These are phyloP conservation scores for Carapus acus DNA, from an alignment of 2,797 vertebrate species.

Conservation along the genomic window DNA sequence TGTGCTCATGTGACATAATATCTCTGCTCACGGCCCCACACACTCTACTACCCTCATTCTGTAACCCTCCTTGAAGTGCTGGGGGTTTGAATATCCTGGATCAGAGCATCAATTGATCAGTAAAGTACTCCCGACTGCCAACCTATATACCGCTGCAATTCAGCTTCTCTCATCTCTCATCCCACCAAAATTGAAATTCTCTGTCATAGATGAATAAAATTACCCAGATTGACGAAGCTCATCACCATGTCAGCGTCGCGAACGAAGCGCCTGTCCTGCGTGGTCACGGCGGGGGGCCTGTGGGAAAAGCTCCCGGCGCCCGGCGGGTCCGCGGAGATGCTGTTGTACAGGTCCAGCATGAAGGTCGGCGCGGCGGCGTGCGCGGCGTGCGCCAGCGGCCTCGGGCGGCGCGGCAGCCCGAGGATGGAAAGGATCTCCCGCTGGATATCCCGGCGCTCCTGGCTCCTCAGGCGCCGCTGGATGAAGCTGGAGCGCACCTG, in stretches of 20 bases:
- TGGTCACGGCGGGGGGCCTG: conserved; percentile 78
- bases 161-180: too few species aligned
- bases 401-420: conserved; percentile 90
- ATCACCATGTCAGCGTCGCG: conserved; percentile 96
- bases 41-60: too few species aligned
- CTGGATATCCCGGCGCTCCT: conserved; percentile 95
- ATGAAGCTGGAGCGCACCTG: conserved; percentile 91
- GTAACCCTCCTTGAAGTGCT: too few species aligned
- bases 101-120: too few species aligned
- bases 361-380: conserved; percentile 92
- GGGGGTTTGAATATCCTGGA: too few species aligned
- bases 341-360: conserved; percentile 96
- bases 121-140: too few species aligned
- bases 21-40: too few species aligned
- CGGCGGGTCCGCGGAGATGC: conserved; percentile 77
- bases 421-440: conserved; percentile 96
- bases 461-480: conserved; percentile 85
- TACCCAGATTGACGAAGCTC: conserved; percentile 94
- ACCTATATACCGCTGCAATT: too few species aligned
- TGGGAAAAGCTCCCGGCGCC: conserved; percentile 76
- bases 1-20: too few species aligned
- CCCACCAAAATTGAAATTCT: too few species aligned
- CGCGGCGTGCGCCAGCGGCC: conserved; percentile 83
- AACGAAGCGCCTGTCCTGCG: conserved; percentile 88
- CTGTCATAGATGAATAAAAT: too few species aligned